Base-by-base conservation (phyloP, 2,113 vertebrate species). In the Lamprologus lemairii region DNA sequence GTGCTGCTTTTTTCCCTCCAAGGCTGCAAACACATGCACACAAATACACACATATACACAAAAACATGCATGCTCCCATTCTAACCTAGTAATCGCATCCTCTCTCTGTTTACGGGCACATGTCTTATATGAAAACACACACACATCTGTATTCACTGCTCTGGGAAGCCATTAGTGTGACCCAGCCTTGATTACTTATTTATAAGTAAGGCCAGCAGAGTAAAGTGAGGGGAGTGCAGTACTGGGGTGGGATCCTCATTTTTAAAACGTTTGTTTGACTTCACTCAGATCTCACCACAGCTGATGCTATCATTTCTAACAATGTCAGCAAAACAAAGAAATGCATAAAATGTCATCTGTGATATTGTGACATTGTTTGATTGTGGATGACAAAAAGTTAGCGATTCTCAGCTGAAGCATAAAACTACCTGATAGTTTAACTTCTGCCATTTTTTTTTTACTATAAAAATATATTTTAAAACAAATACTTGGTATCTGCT, bases 151-250 rank as follows among this genome's bases (percentile, higher is more conserved):
- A 95, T 92, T 91, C 93, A 85, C 89, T 93, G 87, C 92, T 94
- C 92, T 95, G 88, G 90, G 93, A 96, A 94, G 93, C 95, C 95
- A 96, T 96, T 96, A 96, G 94, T 87, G 86, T 88, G 80, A 94
- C 82, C 95, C 93, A 93, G 94, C 95, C 93, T 93, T 95, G 92
- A 96, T 96, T 94, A 96, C 81, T 95, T 96, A 96, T 97, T 96
- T 92, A 96, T 96, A 92, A 88, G 53, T 96, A 92, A 88, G 45
- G 85, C 87, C 86, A 85, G 80, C 90, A 95, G 90, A 89, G 91
- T 89, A 84, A 87, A 93, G 85, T 85, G 90, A 84, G 87, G 84
- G 86, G 86, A 92, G 87, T 82, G 86, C 84, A 89, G 81, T 5
- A 78, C 57, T 53, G 16, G 83, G 81, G 42, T 78, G 35, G 23